Conservation (phyloP, 2,888 invertebrate genomes). For the Ornithoptera priamus region DNA sequence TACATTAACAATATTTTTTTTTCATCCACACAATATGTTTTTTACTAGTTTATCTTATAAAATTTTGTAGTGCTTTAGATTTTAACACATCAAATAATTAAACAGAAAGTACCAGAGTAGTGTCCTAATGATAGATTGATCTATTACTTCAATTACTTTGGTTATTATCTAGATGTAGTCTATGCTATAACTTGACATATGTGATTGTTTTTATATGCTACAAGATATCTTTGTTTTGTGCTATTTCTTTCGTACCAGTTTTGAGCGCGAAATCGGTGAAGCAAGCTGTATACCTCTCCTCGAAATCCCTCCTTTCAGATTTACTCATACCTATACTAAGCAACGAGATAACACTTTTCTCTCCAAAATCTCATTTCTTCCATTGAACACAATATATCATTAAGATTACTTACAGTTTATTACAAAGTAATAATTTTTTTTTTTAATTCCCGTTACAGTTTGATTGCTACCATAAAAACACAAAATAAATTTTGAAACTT, state of each 20-base stretch:
- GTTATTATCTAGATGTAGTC: too few relatives aligned
- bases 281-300: constrained; percentile 67
- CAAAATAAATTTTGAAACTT: constrained; percentile 27
- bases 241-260: constrained; percentile 49
- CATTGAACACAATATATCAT: constrained; percentile 14
- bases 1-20: too few relatives aligned
- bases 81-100: too few relatives aligned
- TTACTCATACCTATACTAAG: constrained; percentile 49
- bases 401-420: constrained; percentile 9
- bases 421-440: constrained; percentile 4
- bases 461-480: constrained; percentile 17
- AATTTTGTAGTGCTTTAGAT: too few relatives aligned
- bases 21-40: too few relatives aligned
- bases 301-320: constrained; percentile 61
- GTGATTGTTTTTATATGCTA: too few relatives aligned
- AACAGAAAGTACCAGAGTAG: too few relatives aligned
- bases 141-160: too few relatives aligned
- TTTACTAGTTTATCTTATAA: too few relatives aligned
- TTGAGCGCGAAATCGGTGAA: constrained; percentile 69
- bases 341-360: constrained; percentile 32
- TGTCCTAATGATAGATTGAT: too few relatives aligned
- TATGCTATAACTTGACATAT: too few relatives aligned
- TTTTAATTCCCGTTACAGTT: constrained; percentile 7
- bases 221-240: too few relatives aligned
- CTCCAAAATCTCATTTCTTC: constrained; percentile 17